Conservation (phyloP, 37 sponge, comb jelly and placozoan species). For the Lycopodina hypogea region DNA sequence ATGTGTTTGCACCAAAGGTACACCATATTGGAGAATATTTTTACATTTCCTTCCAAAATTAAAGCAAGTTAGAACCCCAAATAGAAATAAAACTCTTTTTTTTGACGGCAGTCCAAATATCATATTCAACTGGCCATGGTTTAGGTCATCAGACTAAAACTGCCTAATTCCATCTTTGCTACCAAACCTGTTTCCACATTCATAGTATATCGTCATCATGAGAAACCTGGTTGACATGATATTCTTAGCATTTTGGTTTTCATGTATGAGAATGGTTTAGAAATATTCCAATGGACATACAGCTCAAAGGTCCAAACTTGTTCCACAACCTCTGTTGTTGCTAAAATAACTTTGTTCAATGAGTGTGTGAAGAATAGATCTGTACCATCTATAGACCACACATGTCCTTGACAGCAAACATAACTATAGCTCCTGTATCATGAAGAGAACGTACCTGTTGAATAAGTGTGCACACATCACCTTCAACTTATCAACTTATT, state of each 20-base stretch:
- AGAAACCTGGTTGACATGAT: slow-evolving; percentile 33
- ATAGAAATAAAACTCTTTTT: background rate
- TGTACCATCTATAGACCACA: background rate
- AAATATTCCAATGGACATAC: background rate
- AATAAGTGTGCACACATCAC: slow-evolving; percentile 12
- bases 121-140: slow-evolving; percentile 36
- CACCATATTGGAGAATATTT: slow-evolving; percentile 1
- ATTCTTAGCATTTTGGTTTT: slow-evolving; percentile 56
- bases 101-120: slow-evolving; percentile 35
- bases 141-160: slow-evolving; percentile 1
- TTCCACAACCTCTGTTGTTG: slow-evolving; percentile 19
- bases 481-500: slow-evolving; percentile 10
- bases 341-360: slow-evolving; percentile 9
- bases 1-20: background rate
- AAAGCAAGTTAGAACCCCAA: background rate
- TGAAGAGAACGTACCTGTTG: background rate
- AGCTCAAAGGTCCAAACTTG: slow-evolving; percentile 21
- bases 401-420: background rate
- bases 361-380: slow-evolving; percentile 8
- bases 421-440: background rate
- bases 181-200: slow-evolving; percentile 25
- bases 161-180: slow-evolving; percentile 35
- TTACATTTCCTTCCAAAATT: slow-evolving; percentile 5
- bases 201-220: slow-evolving; percentile 50
- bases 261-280: slow-evolving; percentile 23